Percentiles rank a stretch among this genome's conserved stretches.
Evolutionary conservation across 2,888 invertebrate genomes (phyloP).

Genomic region (Dicycla oo): DNA sequence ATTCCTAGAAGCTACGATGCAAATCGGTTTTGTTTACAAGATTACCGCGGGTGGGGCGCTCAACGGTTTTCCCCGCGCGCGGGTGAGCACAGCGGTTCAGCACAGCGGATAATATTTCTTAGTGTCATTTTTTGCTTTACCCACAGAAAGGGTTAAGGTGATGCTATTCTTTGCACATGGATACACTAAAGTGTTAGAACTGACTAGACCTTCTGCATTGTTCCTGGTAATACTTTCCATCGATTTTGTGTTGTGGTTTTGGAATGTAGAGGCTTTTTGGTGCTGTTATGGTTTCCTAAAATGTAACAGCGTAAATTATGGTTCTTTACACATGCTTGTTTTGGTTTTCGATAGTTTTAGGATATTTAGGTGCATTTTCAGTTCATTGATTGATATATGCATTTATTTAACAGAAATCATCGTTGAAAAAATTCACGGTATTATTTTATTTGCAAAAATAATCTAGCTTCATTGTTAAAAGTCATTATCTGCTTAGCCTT

Average conservation of each 20-base stretch:
- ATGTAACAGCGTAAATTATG: conserved; percentile 22
- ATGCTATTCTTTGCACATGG: background rate
- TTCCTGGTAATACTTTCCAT: conserved; percentile 23
- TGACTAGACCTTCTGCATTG: conserved; percentile 25
- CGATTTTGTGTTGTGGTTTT: conserved; percentile 57
- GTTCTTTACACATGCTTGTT: conserved; percentile 1
- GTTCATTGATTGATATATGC: background rate
- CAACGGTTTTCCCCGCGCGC: no score
- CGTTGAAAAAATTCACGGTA: no score
- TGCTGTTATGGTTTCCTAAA: conserved; percentile 45
- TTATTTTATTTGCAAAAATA: background rate
- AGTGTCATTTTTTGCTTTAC: no score
- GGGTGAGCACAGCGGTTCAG: no score
- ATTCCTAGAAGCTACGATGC: no score
- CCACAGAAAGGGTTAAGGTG: no score
- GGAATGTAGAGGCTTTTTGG: conserved; percentile 41
- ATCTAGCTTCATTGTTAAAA: background rate
- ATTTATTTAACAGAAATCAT: rapidly evolving
- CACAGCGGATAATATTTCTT: no score
- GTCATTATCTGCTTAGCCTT: no score
- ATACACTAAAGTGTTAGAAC: background rate
- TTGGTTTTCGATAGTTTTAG: background rate
- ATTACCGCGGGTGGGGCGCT: no score
- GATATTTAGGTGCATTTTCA: background rate
- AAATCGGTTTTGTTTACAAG: no score